phyloP scores from a whole-genome alignment of 2,888 invertebrate species.

The Habroteleia sp. region DNA sequence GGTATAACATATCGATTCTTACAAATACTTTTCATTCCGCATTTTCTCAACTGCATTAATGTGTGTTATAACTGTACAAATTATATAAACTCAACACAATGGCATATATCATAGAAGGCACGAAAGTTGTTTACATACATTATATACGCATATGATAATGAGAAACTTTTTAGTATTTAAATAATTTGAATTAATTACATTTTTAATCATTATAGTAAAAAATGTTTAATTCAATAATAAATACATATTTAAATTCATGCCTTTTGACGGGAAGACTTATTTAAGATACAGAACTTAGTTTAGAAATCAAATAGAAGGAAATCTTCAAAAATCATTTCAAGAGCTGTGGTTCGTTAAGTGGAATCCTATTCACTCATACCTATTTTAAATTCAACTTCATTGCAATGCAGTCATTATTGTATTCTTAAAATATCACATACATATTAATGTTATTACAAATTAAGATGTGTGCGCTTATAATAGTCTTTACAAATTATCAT shows the following conservation, averaged over 20 bases:
- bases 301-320: too few relatives aligned
- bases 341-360: background rate
- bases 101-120: constrained; percentile 59
- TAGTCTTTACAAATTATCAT: constrained; percentile 19
- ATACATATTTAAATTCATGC: too few relatives aligned
- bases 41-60: constrained; percentile 53
- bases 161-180: constrained; percentile 5
- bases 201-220: too few relatives aligned
- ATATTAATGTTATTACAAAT: constrained; percentile 19
- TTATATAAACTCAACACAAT: constrained; percentile 57
- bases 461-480: constrained; percentile 3
- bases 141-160: constrained; percentile 19
- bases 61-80: constrained; percentile 57
- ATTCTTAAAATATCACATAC: constrained; percentile 32
- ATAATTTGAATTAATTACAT: background rate
- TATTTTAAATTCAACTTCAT: constrained; percentile 8
- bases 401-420: constrained; percentile 25
- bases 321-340: too few relatives aligned
- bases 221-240: too few relatives aligned
- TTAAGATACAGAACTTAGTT: too few relatives aligned
- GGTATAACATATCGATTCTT: constrained; percentile 47
- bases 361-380: background rate
- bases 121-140: constrained; percentile 42
- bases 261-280: too few relatives aligned
- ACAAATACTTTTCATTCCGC: constrained; percentile 42